A percentile compares a stretch with the other conserved stretches of the same genome.
These are phyloP conservation scores for Schizaphis graminum DNA, from an alignment of 2,888 invertebrate genomes.

Conservation along the genomic window DNA sequence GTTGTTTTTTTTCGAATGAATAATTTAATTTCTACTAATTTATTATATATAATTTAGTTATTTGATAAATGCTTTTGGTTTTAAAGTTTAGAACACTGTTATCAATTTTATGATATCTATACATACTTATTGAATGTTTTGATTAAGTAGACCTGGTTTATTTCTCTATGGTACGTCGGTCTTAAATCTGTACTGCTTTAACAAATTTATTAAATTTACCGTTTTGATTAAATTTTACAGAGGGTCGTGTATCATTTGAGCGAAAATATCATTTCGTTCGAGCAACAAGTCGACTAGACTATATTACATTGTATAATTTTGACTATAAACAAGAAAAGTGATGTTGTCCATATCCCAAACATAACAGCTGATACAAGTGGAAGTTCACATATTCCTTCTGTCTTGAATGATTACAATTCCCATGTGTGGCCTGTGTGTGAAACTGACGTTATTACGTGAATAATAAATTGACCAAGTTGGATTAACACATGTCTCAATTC, in stretches of 20 bases:
- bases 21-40: neutral
- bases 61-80: neutral
- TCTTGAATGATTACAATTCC: neutral
- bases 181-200: neutral
- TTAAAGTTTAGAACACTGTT: neutral
- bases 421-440: neutral
- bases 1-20: neutral
- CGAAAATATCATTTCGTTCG: neutral
- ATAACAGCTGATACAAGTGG: neutral
- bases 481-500: neutral
- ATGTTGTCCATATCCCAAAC: neutral
- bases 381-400: neutral
- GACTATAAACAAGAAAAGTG: neutral
- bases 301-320: neutral
- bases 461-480: constrained; percentile 2
- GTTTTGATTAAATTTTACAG: neutral
- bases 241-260: neutral
- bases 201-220: neutral
- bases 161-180: neutral
- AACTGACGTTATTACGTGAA: neutral
- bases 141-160: neutral
- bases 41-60: neutral
- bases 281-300: neutral
- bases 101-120: neutral
- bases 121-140: neutral